phyloP scores from a whole-genome alignment of 2,888 invertebrate species.

The Epiperipatus broadwayi region DNA sequence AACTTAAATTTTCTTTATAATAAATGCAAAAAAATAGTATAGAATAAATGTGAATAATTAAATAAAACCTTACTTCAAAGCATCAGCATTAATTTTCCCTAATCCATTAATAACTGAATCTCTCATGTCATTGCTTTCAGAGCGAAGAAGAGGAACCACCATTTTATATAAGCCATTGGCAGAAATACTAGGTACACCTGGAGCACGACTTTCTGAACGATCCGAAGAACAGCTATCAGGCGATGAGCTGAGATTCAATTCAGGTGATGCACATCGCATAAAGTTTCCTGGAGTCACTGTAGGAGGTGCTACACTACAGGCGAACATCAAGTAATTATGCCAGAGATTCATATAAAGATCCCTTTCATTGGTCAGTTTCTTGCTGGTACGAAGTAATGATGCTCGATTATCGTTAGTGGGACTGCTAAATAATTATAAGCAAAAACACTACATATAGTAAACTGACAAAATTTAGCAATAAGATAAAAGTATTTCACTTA shows the following conservation, averaged over 20 bases:
- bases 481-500: neutral
- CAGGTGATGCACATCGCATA: constrained; percentile 76
- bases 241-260: constrained; percentile 50
- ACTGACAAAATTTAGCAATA: neutral
- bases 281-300: constrained; percentile 67
- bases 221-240: constrained; percentile 51
- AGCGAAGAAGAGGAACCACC: constrained; percentile 71
- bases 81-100: constrained; percentile 82
- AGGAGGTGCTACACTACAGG: constrained; percentile 84
- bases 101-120: constrained; percentile 77
- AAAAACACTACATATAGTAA: neutral
- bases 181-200: constrained; percentile 42
- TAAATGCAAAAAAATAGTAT: constrained; percentile 5
- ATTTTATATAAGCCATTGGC: constrained; percentile 76
- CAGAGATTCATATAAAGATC: constrained; percentile 90
- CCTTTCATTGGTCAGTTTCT: constrained; percentile 76
- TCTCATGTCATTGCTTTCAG: constrained; percentile 78
- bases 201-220: constrained; percentile 51
- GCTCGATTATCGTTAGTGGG: constrained; percentile 91
- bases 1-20: too few relatives aligned
- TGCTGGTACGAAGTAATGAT: constrained; percentile 65
- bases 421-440: constrained; percentile 37
- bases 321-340: constrained; percentile 92
- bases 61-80: constrained; percentile 55
- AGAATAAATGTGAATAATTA: constrained; percentile 5